phyloP scores from a whole-genome alignment of 2,888 invertebrate species.

The Oligia fasciuncula region DNA sequence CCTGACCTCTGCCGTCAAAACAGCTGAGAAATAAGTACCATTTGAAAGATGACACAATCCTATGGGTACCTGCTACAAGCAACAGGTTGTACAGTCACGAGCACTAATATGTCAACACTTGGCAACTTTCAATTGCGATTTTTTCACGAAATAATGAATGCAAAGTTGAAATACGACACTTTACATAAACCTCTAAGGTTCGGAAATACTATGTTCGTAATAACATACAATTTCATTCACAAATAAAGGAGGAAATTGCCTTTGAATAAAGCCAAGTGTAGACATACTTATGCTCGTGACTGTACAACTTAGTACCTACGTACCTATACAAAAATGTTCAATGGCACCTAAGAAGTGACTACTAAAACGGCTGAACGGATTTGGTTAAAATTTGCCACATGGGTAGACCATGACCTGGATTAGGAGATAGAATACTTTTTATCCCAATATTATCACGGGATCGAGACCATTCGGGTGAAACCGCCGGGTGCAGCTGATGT shows the following conservation, averaged over 20 bases:
- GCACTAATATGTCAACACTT: no score
- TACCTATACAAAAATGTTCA: conserved; percentile 14
- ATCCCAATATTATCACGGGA: not conserved
- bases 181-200: no score
- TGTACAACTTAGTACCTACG: not conserved
- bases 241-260: no score
- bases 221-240: no score
- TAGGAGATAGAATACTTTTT: not conserved
- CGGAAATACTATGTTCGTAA: no score
- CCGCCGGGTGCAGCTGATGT: not conserved
- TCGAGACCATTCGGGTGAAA: not conserved
- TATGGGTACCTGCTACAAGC: conserved; percentile 50
- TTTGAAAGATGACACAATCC: conserved; percentile 80
- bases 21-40: conserved; percentile 80
- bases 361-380: not conserved
- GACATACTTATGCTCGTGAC: no score
- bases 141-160: no score
- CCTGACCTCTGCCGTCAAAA: conserved; percentile 75
- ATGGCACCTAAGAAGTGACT: conserved; percentile 10
- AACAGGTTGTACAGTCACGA: conserved; percentile 36
- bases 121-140: no score
- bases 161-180: no score
- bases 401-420: not conserved
- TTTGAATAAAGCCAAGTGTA: no score
- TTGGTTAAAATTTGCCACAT: not conserved